phyloP scores from a whole-genome alignment of 1,140 invertebrate species.

The Oedothorax gibbosus region DNA sequence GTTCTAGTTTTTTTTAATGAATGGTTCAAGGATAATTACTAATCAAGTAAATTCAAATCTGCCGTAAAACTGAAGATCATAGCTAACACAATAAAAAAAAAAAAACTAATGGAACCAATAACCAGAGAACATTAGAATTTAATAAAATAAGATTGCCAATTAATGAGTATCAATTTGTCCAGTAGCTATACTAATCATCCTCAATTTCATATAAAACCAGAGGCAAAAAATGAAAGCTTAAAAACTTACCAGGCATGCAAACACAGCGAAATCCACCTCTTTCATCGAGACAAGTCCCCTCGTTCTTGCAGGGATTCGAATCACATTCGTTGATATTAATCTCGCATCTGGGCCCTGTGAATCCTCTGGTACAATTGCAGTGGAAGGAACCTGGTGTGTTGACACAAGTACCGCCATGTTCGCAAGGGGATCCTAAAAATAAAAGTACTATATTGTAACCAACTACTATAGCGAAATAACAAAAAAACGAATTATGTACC shows the following conservation, averaged over 20 bases:
- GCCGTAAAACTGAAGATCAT: background rate
- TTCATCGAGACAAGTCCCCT: constrained; percentile 93
- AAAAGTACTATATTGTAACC: background rate
- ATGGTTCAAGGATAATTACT: too few species aligned
- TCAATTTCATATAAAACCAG: background rate
- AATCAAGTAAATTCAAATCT: too few species aligned
- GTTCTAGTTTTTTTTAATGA: too few species aligned
- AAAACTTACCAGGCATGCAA: constrained; percentile 95
- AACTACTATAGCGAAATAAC: too few species aligned
- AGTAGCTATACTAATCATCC: too few species aligned
- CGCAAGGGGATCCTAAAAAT: constrained; percentile 66
- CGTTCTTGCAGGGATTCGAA: constrained; percentile 92
- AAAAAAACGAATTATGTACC: too few species aligned
- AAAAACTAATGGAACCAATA: background rate
- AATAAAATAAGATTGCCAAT: too few species aligned
- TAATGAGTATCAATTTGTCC: background rate
- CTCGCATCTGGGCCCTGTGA: constrained; percentile 90
- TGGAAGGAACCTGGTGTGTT: constrained; percentile 94
- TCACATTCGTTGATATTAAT: constrained; percentile 86
- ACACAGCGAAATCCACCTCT: constrained; percentile 94
- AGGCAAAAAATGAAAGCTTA: too few species aligned
- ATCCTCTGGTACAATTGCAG: constrained; percentile 93
- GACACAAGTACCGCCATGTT: constrained; percentile 77
- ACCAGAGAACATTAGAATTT: too few species aligned
- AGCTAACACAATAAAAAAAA: background rate